Evolutionary conservation across 2,113 vertebrate genomes (phyloP).

Genomic region (Ginglymostoma cirratum): DNA sequence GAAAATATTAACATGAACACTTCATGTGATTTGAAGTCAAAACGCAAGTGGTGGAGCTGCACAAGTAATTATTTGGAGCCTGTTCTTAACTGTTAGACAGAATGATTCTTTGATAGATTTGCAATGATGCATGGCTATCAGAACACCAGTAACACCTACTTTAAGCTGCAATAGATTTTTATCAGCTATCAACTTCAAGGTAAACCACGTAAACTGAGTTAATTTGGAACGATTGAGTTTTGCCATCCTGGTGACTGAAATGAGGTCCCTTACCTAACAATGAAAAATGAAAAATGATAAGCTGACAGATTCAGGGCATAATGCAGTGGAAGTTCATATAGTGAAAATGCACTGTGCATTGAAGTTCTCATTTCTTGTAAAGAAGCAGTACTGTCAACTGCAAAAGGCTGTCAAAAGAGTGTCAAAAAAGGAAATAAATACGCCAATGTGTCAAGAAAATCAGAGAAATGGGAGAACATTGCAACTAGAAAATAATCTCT

Average conservation of each 20-base stretch:
- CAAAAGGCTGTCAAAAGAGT: conserved; percentile 15
- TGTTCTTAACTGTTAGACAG: not conserved
- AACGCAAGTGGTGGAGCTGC: not conserved
- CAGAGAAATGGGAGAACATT: not conserved
- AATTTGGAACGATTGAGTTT: not conserved
- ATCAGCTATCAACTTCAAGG: not conserved
- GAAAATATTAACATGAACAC: not conserved
- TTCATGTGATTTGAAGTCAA: not conserved
- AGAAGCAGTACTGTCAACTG: not conserved
- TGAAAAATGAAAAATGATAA: not conserved
- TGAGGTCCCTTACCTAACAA: not conserved
- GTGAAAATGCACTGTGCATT: not conserved
- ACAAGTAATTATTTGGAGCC: not conserved
- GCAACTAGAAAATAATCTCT: conserved; percentile 1
- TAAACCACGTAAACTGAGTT: not conserved
- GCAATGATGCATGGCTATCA: not conserved
- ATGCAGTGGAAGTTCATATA: not conserved
- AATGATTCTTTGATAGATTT: not conserved
- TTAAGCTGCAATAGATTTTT: not conserved
- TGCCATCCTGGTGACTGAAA: not conserved
- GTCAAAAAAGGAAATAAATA: not conserved
- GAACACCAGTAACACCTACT: not conserved
- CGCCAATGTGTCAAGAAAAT: not conserved
- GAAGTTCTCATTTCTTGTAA: not conserved
- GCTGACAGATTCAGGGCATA: not conserved